Evolutionary conservation across 2,888 invertebrate species (phyloP), one percentile per base, ranked within the genome.

Genomic region (Pseudococcus viburni): DNA sequence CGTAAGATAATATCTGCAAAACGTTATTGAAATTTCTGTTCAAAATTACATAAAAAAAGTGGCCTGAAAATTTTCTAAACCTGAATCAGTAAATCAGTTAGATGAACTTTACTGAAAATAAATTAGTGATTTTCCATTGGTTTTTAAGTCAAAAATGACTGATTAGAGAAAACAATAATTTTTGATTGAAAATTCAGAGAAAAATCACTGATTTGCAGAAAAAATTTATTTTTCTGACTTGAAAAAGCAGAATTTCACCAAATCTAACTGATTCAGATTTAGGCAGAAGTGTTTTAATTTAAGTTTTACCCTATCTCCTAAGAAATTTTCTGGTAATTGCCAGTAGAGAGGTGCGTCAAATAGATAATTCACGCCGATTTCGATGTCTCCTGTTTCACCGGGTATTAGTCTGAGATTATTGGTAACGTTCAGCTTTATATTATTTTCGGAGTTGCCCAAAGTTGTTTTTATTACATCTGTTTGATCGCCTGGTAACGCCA

Each of bases 1-100:
- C 98, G 92, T 99, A 99, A 33, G 98, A 97, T 89, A 96, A 94
- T 19, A 97, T 95, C 91, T 95, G 93, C 9, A 3, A 33, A 26
- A 80, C 26, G 84, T 68, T 83, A 68, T 59, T 84, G 6, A 46
- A 33, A 33, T 33, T 33, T 33, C 26, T 33, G 3, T 33, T 33
- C 3, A 2, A 33, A 33, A 33, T 33, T 1, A 33, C 26, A 1
- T 33, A 33, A 33, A 33, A 33, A 33, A 33, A 33, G 26, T 33
- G 26, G 3, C 26, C 3, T 33, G 26, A 33, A 33, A 33, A 33
- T 3, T 1, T 33, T 33, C 26, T 33, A 33, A 33, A 33, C 3
- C 26, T 33, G 26, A 33, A 33, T 33, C 26, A 33, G 26, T 33
- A 3, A 2, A 33, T 33, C 26, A 33, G 26, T 33, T 3, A 33